Conservation (phyloP, 1,140 invertebrate genomes). For the Drosophila bifasciata region DNA sequence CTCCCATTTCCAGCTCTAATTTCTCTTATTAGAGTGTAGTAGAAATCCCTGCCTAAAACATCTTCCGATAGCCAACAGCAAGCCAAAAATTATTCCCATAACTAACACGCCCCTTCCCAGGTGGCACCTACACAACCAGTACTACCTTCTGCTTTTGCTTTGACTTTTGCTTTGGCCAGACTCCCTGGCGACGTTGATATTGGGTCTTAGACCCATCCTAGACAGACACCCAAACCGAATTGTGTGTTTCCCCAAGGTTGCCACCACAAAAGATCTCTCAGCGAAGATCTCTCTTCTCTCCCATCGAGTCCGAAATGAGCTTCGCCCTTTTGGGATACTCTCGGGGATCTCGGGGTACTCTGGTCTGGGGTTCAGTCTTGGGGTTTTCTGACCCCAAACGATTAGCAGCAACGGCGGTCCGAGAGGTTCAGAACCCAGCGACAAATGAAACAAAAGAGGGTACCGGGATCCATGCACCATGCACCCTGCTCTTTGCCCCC, state of each 20-base stretch:
- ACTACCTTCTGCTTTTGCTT: too few species aligned
- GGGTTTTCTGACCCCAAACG: slow-evolving; percentile 77
- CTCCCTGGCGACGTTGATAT: slow-evolving; percentile 56
- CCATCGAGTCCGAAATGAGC: slow-evolving; percentile 1
- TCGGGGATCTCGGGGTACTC: too few species aligned
- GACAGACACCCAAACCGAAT: slow-evolving; percentile 9
- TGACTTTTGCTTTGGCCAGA: slow-evolving; percentile 33
- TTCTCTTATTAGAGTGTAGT: too few species aligned
- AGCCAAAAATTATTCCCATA: slow-evolving; percentile 11
- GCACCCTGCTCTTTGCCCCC: neutral
- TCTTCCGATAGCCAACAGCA: neutral
- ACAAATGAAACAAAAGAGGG: slow-evolving; percentile 80
- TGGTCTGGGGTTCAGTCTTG: neutral
- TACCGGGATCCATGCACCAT: slow-evolving; percentile 29
- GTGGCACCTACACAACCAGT: neutral
- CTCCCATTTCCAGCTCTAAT: too few species aligned
- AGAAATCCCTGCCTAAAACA: too few species aligned
- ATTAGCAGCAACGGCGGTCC: slow-evolving; percentile 71
- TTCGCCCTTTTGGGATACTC: slow-evolving; percentile 17
- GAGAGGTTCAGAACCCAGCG: slow-evolving; percentile 51
- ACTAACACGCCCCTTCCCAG: slow-evolving; percentile 28
- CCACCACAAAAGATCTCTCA: too few species aligned
- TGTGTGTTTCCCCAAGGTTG: too few species aligned
- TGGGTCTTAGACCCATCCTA: slow-evolving; percentile 8
- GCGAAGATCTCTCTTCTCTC: neutral